Base-by-base conservation (phyloP, 2,113 vertebrate genomes). In the Psilopsiagon aurifrons region DNA sequence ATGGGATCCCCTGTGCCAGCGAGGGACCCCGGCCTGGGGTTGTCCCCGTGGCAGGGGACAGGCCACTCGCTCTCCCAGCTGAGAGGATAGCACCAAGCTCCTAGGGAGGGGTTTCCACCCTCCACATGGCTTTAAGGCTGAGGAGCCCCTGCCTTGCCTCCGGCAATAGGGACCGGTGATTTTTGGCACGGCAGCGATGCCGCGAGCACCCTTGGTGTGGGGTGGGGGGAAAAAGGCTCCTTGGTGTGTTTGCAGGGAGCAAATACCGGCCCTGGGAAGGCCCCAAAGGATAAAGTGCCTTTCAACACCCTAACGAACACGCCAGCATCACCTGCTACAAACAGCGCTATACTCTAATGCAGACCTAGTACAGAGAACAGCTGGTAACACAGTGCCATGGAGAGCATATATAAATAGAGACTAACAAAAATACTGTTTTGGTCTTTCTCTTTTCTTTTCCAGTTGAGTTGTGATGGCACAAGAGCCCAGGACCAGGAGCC, bases 381-480 rank as follows among this genome's bases (percentile, higher is more conserved):
- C 91, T 75, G 95, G 87, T 83, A 76, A 92, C 93, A 84, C 91
- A 88, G 95, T 91, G 97, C 95, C 86, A 63, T 43, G 67, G 93
- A 82, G 37, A 69, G 96, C 94, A 39, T 78, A 83, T 77, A 96
- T 94, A 97, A 97, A 96, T 94, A 95, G 92, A 92, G 69, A 95
- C 95, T 95, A 96, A 96, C 96, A 92, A 98, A 97, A 98, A 98
- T 96, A 97, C 97, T 97, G 97, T 96, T 98, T 98, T 98, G 98
- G 97, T 98, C 92, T 94, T 96, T 95, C 85, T 96, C 96, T 86
- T 55, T 62, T 35, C 71, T 68, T 79, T 97, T 97, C 96, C 97
- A 97, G 97, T 97, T 94, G 76, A 59, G 73, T 75, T 52, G 46
- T 1, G 1, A 90, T 86, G 88, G 83, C 63, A 9, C 35, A 9